Evolutionary conservation across 2,113 vertebrate genomes (phyloP), one percentile per base, ranked within the genome.

Genomic region (Ciconia stormi): DNA sequence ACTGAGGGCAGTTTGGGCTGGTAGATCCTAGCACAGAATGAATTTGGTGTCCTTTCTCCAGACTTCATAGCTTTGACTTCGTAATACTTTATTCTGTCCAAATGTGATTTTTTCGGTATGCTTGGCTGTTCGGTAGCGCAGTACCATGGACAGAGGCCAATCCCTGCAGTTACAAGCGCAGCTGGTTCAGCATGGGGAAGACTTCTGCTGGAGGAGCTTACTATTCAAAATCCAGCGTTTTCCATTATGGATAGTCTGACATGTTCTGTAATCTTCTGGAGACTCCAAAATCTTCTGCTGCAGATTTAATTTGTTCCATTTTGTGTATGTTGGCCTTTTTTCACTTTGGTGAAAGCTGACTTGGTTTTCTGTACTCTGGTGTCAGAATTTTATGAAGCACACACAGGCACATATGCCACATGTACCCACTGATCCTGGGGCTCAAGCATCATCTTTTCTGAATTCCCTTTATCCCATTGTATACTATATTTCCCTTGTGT

Each of bases 121-220:
- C 21, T 9, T 34, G 46, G 21, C 40, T 27, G 14, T n/a, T 50
- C 1, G 3, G 13, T 34, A 25, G 29, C 13, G 1, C 18, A 69
- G 89, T 26, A 91, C 82, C 71, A 65, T 65, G 95, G 91, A 94
- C 91, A 94, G 89, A 22, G 65, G 10, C 38, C 0, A 5, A 0
- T 30, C 46, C 25, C 3, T 7, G 8, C 7, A 2, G 5, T 5
- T 6, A 0, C 11, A 9, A 13, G 14, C 1, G 0, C 40, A 5
- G 4, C 55, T 47, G 55, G 5, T 38, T 4, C 7, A 30, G 30
- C 8, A 2, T 2, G 6, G n/a, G 19, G 18, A 19, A 42, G 10
- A 9, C 12, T 47, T n/a, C 25, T 82, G 66, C 13, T 44, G 2
- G 81, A 67, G 32, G 25, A 91, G 22, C 5, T 72, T 59, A 10